A percentile compares a stretch with the other conserved stretches of the same genome.
phyloP scores from a whole-genome alignment of 2,113 vertebrate genomes.

The Carettochelys insculpta region DNA sequence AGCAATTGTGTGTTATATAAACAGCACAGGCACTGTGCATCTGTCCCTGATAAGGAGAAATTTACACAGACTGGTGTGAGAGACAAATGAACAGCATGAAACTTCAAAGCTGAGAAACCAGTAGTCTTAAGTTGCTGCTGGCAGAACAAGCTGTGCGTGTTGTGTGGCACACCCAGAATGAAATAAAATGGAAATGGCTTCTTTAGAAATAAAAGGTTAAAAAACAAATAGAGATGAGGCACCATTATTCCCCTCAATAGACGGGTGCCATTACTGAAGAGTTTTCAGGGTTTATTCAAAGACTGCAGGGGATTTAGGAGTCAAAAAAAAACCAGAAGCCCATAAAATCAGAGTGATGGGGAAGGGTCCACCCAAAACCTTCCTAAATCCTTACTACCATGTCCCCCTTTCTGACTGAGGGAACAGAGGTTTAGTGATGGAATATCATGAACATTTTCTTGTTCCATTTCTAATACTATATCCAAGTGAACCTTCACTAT shows the following conservation, averaged over 20 bases:
- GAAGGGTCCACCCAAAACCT: not conserved
- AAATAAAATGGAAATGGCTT: not conserved
- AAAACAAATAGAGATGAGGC: not conserved
- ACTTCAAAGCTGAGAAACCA: not conserved
- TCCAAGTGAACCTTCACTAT: not conserved
- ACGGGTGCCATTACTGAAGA: not conserved
- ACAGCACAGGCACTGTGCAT: not conserved
- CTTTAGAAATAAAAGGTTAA: not conserved
- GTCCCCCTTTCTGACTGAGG: not conserved
- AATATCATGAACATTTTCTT: not conserved
- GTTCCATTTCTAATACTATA: not conserved
- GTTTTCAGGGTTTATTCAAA: not conserved
- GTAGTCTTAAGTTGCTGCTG: not conserved
- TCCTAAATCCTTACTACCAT: not conserved
- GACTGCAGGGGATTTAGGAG: not conserved
- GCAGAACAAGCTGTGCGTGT: not conserved
- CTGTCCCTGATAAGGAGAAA: constrained; percentile 3
- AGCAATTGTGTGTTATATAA: not conserved
- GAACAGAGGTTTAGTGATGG: not conserved
- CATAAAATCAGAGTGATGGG: not conserved
- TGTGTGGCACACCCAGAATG: not conserved
- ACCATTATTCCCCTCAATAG: too few relatives aligned
- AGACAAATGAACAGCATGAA: constrained; percentile 1
- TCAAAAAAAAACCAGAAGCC: not conserved
- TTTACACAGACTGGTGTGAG: not conserved